Conservation (phyloP, 2,797 vertebrate genomes). For the Dromococcyx pavoninus region DNA sequence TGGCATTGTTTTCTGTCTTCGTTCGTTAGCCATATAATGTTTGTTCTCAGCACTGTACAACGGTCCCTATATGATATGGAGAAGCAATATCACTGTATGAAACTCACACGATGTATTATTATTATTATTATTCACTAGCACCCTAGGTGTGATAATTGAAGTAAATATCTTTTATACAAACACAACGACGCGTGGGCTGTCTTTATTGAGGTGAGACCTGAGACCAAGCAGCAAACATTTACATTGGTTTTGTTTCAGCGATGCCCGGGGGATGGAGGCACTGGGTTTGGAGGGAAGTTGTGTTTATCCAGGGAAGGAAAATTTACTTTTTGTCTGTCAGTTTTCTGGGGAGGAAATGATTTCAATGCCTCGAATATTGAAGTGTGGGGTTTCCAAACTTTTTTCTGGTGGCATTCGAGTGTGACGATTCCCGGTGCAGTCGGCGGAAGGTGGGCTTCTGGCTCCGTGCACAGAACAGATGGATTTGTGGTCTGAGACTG, state of each 20-base stretch:
- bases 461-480: not conserved
- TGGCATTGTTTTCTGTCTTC: conserved; percentile 80
- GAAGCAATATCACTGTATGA: conserved; percentile 99
- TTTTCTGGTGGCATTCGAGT: not conserved
- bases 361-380: not conserved
- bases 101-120: conserved; percentile 98
- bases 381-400: not conserved
- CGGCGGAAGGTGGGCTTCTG: not conserved
- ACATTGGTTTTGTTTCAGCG: not conserved
- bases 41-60: conserved; percentile 99
- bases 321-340: not conserved
- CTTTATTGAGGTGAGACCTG: conserved; percentile 74
- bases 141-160: conserved; percentile 99
- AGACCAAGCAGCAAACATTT: conserved; percentile 76
- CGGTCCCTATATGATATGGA: conserved; percentile 99
- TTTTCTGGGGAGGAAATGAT: not conserved
- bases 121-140: conserved; percentile 99
- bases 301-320: not conserved
- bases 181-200: conserved; percentile 86
- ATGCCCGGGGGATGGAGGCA: not conserved
- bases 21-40: conserved; percentile 91
- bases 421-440: not conserved
- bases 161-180: conserved; percentile 99
- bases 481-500: not conserved
- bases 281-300: not conserved